Base-by-base conservation (phyloP, 1,140 invertebrate species). In the Drosophila pseudoobscura region DNA sequence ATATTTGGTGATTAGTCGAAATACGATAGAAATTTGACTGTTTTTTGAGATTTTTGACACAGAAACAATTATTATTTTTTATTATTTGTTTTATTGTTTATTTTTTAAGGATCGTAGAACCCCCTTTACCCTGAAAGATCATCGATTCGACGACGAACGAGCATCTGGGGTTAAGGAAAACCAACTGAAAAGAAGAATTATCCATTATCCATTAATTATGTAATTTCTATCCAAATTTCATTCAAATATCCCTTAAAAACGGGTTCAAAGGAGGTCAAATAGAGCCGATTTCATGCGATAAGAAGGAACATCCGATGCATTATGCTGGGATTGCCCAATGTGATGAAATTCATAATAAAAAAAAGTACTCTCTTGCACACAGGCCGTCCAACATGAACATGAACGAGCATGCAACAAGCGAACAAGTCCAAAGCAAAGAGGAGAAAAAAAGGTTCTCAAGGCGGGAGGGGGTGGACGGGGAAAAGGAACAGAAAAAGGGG, bases 311-410 rank as follows among this genome's bases (percentile, higher is more conserved):
- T 20, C 35, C 39, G 29, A 69, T 15, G 41, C 52, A 65, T 83
- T 53, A 50, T 47, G 78, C 83, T 75, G 78, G 82, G 69, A 85
- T 85, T 85, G 62, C 69, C 26, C 51, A 55, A 71, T 45, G 78
- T 85, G 82, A 87, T 87, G 82, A 85, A 85, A 85, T 85, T 85
- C 66, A 74, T 55, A 35, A 41, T 77, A 52, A 51, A 59, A 52
- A 22, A 13, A 20, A 20, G n/a, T 20, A 20, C 20, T 46, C 51
- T 61, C 31, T n/a, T 20, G 31, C 50, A 54, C 17, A 26, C 4
- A 39, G 29, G 0, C 3, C 43, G 3, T 17, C 29, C 11, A 49
- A 75, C 51, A 59, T 88, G 56, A 82, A 87, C 82, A 85, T 71
- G 80, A 75, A 57, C 73, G 71, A 45, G 74, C 83, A 83, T 85